Evolutionary conservation across 2,113 vertebrate genomes (phyloP), one percentile per base, ranked within the genome.

Genomic region (Stictonetta naevosa): DNA sequence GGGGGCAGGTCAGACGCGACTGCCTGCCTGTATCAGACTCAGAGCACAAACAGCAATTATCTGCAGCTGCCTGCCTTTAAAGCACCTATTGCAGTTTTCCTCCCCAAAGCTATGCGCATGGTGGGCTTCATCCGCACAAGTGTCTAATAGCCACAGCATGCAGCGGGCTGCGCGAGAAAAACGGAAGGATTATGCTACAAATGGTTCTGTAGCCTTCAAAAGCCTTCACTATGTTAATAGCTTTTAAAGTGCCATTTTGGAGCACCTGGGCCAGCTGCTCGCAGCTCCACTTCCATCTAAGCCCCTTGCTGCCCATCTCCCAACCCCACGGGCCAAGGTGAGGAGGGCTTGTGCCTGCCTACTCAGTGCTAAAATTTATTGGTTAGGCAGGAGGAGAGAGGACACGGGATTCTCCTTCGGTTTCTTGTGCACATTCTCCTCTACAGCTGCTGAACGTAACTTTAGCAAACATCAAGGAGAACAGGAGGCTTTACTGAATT

Each of bases 381-480:
- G 93, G 95, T 73, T 46, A 50, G 83, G 83, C 96, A 94, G 84
- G 95, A 80, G 91, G 90, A 96, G 62, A 44, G 90, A 97, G 94
- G 88, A 91, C 91, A 95, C 93, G 92, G 91, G 79, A 86, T 92
- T 97, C 96, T 96, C 92, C 97, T 97, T 95, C 25, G 17, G 95
- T 96, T 97, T 96, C 97, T 97, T 96, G 88, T 95, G 92, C 95
- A 83, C 95, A 97, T 97, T 97, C 97, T 97, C 89, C 85, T 92
- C 96, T 98, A 98, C 98, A 98, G 98, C 98, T 98, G 98, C 98
- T 97, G 97, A 97, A 94, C 96, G 98, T 98, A 98, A 98, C 98
- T 97, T 97, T 98, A 99, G 98, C 97, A 98, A 98, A 98, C 98
- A 98, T 99, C 98, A 99, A 99, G 98, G 98, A 97, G 98, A 91